These are phyloP conservation scores for Isotomurus palustris DNA, from an alignment of 2,888 invertebrate species.

Conservation along the genomic window DNA sequence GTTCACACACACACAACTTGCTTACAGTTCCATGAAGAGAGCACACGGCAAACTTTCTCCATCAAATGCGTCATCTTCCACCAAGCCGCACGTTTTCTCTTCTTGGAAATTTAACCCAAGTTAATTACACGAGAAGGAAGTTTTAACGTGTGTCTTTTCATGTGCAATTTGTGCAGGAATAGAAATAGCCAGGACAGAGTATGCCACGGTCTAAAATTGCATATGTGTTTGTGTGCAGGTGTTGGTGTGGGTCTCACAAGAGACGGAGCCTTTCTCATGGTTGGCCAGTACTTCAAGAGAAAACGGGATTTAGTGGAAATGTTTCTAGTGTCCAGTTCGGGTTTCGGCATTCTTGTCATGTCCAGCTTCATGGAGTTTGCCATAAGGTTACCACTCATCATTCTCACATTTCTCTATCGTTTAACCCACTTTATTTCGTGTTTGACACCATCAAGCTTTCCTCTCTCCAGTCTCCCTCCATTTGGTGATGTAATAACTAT, in stretches of 20 bases:
- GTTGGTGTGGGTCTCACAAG: constrained; percentile 51
- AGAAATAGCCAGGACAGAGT: background rate
- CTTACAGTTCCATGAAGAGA: no score
- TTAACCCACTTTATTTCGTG: no score
- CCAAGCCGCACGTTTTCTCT: no score
- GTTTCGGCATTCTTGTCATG: constrained; percentile 51
- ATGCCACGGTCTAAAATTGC: background rate
- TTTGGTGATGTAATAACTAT: no score
- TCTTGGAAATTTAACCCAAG: no score
- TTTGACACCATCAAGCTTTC: no score
- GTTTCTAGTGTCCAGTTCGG: constrained; percentile 51
- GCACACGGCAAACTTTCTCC: no score
- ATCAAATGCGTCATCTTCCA: background rate
- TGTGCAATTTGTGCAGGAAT: background rate
- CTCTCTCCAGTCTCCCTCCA: no score
- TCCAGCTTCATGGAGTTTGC: constrained; percentile 50
- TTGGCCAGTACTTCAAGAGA: constrained; percentile 53
- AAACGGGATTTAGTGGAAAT: constrained; percentile 53
- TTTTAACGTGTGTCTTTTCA: no score
- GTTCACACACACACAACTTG: no score
- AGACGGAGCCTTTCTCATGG: constrained; percentile 53
- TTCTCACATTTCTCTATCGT: no score
- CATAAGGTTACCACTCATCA: constrained; percentile 50
- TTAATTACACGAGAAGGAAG: no score
- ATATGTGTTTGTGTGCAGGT: constrained; percentile 3